A percentile compares a stretch with the other conserved stretches of the same genome.
phyloP scores from a whole-genome alignment of 23 tunicate species.

The Phallusia fumigata region DNA sequence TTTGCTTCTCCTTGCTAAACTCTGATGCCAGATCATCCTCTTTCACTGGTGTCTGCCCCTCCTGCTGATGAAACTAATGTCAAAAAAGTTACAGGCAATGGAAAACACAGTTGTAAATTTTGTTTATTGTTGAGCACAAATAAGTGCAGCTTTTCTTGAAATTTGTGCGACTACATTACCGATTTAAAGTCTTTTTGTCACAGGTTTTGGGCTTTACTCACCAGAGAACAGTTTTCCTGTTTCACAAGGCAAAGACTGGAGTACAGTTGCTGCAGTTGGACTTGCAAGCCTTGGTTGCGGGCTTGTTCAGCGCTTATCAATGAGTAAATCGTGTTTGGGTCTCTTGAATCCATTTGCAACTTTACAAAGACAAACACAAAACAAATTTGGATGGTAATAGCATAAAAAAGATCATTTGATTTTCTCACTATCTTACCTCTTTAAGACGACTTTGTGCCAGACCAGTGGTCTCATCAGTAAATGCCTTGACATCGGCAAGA shows the following conservation, averaged over 20 bases:
- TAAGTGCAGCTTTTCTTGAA: too few species aligned
- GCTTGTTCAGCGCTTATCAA: conserved; percentile 61
- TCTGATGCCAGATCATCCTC: neutral
- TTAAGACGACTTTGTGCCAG: conserved; percentile 45
- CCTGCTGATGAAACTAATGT: neutral
- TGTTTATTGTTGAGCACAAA: too few species aligned
- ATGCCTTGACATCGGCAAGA: conserved; percentile 39
- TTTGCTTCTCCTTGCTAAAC: neutral
- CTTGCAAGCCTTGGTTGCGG: conserved; percentile 58
- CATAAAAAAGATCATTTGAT: too few species aligned
- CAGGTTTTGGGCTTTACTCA: conserved; percentile 12
- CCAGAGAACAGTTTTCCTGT: conserved; percentile 59
- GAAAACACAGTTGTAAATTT: too few species aligned
- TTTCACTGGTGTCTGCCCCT: neutral
- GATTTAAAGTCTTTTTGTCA: too few species aligned
- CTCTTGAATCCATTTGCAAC: conserved; percentile 49
- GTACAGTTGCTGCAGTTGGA: conserved; percentile 50
- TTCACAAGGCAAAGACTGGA: conserved; percentile 49
- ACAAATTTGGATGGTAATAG: too few species aligned
- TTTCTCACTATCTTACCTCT: conserved; percentile 38
- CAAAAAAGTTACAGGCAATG: too few species aligned
- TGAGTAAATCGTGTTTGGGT: conserved; percentile 56
- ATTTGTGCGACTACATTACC: too few species aligned
- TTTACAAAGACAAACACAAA: neutral
- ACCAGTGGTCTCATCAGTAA: conserved; percentile 34